Evolutionary conservation across 2,888 invertebrate species (phyloP).

Genomic region (Orthosia gothica): DNA sequence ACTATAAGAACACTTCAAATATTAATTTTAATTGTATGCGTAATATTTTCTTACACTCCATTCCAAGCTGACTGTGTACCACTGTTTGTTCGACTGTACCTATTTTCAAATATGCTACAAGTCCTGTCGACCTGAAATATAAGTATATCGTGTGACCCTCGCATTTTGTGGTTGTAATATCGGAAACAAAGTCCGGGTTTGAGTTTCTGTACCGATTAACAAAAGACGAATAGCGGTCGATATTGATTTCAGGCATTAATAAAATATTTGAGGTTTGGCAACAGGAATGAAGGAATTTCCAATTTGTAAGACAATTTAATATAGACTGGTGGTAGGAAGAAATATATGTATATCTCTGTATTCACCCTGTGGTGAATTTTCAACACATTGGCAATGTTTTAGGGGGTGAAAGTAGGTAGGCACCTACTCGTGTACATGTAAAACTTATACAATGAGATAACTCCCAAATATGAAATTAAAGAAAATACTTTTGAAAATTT

Average conservation of each 20-base stretch:
- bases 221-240: neutral
- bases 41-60: too few relatives aligned
- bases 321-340: neutral
- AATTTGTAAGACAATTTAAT: conserved; percentile 13
- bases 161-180: conserved; percentile 34
- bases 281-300: neutral
- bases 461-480: too few relatives aligned
- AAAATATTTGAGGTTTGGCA: neutral
- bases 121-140: neutral
- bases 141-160: conserved; percentile 5
- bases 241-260: conserved; percentile 18
- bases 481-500: too few relatives aligned
- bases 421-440: too few relatives aligned
- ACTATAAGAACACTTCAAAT: too few relatives aligned
- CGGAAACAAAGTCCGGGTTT: neutral
- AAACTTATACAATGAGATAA: too few relatives aligned
- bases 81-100: neutral
- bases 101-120: conserved; percentile 2
- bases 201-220: conserved; percentile 5
- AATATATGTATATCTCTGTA: too few relatives aligned
- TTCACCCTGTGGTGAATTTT: too few relatives aligned
- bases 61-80: neutral
- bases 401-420: neutral
- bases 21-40: too few relatives aligned
- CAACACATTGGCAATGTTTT: neutral